Conservation (phyloP, 2,888 invertebrate genomes). For the Mythimna lalbum region DNA sequence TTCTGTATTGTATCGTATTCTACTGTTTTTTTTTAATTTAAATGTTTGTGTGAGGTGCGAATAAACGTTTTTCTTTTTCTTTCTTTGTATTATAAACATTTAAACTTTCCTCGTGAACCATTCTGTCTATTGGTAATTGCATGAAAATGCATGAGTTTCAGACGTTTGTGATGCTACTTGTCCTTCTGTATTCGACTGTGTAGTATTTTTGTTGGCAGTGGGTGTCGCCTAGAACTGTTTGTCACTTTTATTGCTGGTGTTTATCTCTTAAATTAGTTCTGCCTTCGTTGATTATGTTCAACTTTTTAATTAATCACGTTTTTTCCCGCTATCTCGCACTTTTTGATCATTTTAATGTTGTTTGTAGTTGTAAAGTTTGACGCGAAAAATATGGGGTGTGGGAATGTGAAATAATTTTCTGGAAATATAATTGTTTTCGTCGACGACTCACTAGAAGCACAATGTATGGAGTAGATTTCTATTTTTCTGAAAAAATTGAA, state of each 20-base stretch:
- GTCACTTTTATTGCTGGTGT: slow-evolving; percentile 64
- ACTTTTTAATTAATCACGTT: slow-evolving; percentile 62
- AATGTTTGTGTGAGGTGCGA: no score
- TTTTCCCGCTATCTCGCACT: slow-evolving; percentile 51
- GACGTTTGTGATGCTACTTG: background rate
- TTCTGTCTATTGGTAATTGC: background rate
- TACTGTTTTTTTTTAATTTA: no score
- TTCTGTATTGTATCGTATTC: no score
- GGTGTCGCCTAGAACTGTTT: slow-evolving; percentile 53
- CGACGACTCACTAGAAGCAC: background rate
- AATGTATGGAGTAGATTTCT: background rate
- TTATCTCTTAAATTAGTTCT: slow-evolving; percentile 67
- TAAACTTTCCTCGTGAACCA: no score
- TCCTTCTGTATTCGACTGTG: slow-evolving; percentile 34
- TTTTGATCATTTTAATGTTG: slow-evolving; percentile 50
- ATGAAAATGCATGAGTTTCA: no score
- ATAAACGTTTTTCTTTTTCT: no score
- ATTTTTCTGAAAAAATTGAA: background rate
- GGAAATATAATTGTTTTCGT: background rate
- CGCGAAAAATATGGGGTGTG: slow-evolving; percentile 17
- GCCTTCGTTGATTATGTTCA: slow-evolving; percentile 61
- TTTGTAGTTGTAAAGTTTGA: slow-evolving; percentile 48
- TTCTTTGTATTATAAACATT: no score
- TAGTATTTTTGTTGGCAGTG: slow-evolving; percentile 40
- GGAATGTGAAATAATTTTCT: background rate